These are phyloP conservation scores for Anodontia alba DNA, from an alignment of 2,888 invertebrate species.

Conservation along the genomic window DNA sequence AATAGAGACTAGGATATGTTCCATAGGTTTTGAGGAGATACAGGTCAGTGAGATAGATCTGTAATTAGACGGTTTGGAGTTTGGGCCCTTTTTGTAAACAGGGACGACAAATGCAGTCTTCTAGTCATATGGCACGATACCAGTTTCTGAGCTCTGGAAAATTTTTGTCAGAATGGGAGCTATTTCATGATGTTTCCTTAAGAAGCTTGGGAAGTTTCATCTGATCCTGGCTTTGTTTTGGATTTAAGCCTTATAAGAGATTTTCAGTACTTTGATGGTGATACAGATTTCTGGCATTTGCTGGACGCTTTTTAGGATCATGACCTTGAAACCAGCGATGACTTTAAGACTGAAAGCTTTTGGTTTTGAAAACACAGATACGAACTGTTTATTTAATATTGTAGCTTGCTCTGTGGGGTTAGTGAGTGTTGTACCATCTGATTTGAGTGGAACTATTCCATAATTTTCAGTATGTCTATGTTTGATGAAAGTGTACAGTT, in stretches of 20 bases:
- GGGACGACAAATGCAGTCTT: neutral
- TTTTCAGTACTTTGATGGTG: neutral
- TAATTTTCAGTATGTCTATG: neutral
- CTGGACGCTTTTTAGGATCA: neutral
- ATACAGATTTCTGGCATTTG: neutral
- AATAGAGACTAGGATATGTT: neutral
- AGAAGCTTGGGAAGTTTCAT: neutral
- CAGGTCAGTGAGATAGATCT: neutral
- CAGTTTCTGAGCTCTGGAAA: neutral
- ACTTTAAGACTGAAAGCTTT: no score
- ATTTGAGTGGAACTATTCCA: neutral
- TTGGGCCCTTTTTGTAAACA: neutral
- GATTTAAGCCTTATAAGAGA: neutral
- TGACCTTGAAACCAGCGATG: no score
- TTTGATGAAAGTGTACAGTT: neutral
- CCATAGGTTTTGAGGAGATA: neutral
- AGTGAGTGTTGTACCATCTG: neutral
- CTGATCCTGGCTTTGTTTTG: neutral
- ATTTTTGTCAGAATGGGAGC: neutral
- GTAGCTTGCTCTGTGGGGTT: neutral
- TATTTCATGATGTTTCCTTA: neutral
- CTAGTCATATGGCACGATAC: neutral
- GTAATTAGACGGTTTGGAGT: neutral
- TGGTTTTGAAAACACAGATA: slow-evolving; percentile 27
- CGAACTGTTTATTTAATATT: slow-evolving; percentile 27